Percentiles rank a stretch among this genome's conserved stretches.
Evolutionary conservation across 1,140 invertebrate species (phyloP).

Genomic region (Hylaeus volcanicus): DNA sequence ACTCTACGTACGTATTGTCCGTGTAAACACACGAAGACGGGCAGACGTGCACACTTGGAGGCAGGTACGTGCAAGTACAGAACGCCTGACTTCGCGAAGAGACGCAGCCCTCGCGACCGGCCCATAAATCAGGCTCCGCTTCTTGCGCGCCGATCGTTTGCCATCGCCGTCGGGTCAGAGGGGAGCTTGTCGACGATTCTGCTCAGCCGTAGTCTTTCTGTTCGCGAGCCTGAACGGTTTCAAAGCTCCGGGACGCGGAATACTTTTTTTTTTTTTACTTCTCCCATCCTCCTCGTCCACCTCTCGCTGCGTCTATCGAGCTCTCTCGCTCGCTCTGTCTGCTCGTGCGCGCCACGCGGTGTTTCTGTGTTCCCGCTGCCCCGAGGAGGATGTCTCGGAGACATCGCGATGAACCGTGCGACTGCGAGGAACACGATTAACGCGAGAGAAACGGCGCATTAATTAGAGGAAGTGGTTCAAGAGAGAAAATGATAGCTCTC

Average conservation of each 20-base stretch:
- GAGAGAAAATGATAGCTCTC: slow-evolving; percentile 43
- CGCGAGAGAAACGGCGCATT: slow-evolving; percentile 49
- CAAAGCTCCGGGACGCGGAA: slow-evolving; percentile 24
- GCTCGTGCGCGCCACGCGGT: not conserved
- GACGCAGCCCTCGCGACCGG: slow-evolving; percentile 69
- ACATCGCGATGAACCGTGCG: slow-evolving; percentile 37
- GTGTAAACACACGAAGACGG: slow-evolving; percentile 38
- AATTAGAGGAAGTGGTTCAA: slow-evolving; percentile 51
- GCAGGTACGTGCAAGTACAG: slow-evolving; percentile 38
- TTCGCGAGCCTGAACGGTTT: slow-evolving; percentile 44
- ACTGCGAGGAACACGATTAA: slow-evolving; percentile 38
- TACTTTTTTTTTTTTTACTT: slow-evolving; percentile 26
- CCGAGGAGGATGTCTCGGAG: not conserved
- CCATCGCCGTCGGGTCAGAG: slow-evolving; percentile 75
- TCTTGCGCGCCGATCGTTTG: slow-evolving; percentile 76
- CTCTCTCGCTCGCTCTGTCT: not conserved
- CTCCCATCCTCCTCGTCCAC: not conserved
- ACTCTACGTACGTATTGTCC: slow-evolving; percentile 8
- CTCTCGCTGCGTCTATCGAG: no score
- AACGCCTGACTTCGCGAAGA: slow-evolving; percentile 64
- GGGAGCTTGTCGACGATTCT: slow-evolving; percentile 64
- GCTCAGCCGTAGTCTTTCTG: slow-evolving; percentile 53
- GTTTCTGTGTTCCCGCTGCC: not conserved
- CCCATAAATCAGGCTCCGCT: slow-evolving; percentile 76
- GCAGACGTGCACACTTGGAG: slow-evolving; percentile 3